These are phyloP conservation scores for Osmoderma eremita DNA, from an alignment of 2,888 invertebrate genomes.

Conservation along the genomic window DNA sequence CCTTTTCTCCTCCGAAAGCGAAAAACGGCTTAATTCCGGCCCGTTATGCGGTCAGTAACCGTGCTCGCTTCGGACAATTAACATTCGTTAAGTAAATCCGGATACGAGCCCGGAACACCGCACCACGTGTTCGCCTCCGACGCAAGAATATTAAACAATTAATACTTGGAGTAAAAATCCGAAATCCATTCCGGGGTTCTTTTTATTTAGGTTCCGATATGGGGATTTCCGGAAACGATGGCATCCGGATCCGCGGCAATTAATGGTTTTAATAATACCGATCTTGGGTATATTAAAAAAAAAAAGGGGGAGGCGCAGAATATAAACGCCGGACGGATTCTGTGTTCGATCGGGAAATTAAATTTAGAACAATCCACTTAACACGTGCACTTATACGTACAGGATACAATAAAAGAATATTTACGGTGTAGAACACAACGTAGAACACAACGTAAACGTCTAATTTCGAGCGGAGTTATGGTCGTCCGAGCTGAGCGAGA, in stretches of 20 bases:
- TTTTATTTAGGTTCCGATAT: conserved; percentile 56
- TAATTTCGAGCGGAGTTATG: conserved; percentile 29
- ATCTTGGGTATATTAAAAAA: conserved; percentile 36
- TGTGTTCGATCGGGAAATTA: conserved; percentile 3
- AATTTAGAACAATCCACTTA: conserved; percentile 15
- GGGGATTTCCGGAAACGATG: conserved; percentile 55
- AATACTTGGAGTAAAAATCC: conserved; percentile 53
- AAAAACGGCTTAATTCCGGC: conserved; percentile 32
- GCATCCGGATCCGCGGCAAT: conserved; percentile 53
- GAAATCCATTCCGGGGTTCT: conserved; percentile 47
- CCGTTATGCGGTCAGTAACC: conserved; percentile 24
- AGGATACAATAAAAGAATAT: conserved; percentile 38
- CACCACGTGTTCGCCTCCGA: conserved; percentile 55
- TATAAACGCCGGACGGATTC: no score
- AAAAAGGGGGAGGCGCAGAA: no score
- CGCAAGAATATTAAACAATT: conserved; percentile 63
- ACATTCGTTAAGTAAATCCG: conserved; percentile 63
- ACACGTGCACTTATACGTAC: conserved; percentile 24
- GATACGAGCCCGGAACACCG: conserved; percentile 59
- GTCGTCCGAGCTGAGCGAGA: conserved; percentile 33
- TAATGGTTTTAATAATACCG: conserved; percentile 61
- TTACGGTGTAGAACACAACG: conserved; percentile 5
- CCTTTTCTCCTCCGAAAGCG: conserved; percentile 26
- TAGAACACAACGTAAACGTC: conserved; percentile 33
- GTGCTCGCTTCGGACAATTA: conserved; percentile 55